Base-by-base conservation (phyloP, 2,888 invertebrate genomes). In the Halictus quadricinctus region DNA sequence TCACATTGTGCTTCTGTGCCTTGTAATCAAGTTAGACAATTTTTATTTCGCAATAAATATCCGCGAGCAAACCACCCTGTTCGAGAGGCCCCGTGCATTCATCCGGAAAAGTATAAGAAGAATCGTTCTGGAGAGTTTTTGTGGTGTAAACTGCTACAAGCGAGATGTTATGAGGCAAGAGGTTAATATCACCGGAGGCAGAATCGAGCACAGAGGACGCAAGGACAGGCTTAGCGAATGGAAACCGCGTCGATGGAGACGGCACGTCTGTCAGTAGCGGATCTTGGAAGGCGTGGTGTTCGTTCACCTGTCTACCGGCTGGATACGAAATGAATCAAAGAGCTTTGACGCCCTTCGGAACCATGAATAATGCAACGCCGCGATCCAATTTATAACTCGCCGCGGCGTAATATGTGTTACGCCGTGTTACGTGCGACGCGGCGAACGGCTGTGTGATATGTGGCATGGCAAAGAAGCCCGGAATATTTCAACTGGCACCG, bases 261-360 rank as follows among this genome's bases (percentile, higher is more conserved):
- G 83, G 75, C 78, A 48, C 66, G 78, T 86, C 81, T 81, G 87
- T 89, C 89, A 84, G 83, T 43, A 72, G 69, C 79, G 78, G 85
- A 85, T 89, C 89, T 87, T 83, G 72, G 75, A 81, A 79, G 87
- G 82, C 78, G 78, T 77, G 82, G 87, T 81, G 80, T 66, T 81
- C 87, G 88, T 83, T 84, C 80, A 70, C 80, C 87, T 88, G 88
- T 86, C 90, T 89, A 85, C 88, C 86, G 77, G 83, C 81, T 87
- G 89, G 91, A 91, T 91, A 89, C 88, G 91, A 91, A 92, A 92
- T 91, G 92, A 91, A 92, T 90, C 91, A 92, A 92, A 91, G 90
- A 90, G 90, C 91, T 91, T 92, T 91, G 91, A 92, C 91, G 91
- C 90, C 90, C 89, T 91, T 91, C 88, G 88, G 79, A 81, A 80